Conservation (phyloP, 2,797 vertebrate genomes). For the Uromys caudimaculatus region DNA sequence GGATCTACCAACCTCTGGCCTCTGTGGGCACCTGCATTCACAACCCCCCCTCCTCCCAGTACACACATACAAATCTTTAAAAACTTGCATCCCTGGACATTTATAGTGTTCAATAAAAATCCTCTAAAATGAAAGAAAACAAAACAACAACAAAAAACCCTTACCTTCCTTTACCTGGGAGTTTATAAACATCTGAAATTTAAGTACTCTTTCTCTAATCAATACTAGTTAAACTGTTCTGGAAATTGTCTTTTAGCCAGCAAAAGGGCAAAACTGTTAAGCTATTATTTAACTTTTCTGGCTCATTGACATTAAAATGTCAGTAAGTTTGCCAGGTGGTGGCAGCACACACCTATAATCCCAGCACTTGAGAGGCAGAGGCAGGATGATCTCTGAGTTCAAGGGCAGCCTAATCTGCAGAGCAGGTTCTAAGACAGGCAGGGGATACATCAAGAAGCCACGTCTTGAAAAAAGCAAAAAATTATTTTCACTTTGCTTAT, state of each 20-base stretch:
- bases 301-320: background rate
- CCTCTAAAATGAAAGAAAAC: background rate
- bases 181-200: conserved; percentile 23
- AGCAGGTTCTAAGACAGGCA: background rate
- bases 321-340: conserved; percentile 3
- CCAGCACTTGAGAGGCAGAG: background rate
- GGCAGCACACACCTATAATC: background rate
- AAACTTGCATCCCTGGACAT: background rate
- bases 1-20: background rate
- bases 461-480: background rate
- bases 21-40: background rate
- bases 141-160: background rate
- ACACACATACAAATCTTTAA: background rate
- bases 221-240: background rate
- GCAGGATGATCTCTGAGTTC: background rate
- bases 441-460: background rate
- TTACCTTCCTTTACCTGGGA: background rate
- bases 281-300: background rate
- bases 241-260: conserved; percentile 25
- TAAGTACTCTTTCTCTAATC: conserved; percentile 11
- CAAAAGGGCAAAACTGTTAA: conserved; percentile 38
- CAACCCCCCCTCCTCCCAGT: too few relatives aligned
- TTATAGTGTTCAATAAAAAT: background rate
- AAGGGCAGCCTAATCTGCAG: background rate
- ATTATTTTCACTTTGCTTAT: background rate